These are phyloP conservation scores for Aphelenchoides fujianensis DNA, from an alignment of 1,140 invertebrate genomes.

Conservation along the genomic window DNA sequence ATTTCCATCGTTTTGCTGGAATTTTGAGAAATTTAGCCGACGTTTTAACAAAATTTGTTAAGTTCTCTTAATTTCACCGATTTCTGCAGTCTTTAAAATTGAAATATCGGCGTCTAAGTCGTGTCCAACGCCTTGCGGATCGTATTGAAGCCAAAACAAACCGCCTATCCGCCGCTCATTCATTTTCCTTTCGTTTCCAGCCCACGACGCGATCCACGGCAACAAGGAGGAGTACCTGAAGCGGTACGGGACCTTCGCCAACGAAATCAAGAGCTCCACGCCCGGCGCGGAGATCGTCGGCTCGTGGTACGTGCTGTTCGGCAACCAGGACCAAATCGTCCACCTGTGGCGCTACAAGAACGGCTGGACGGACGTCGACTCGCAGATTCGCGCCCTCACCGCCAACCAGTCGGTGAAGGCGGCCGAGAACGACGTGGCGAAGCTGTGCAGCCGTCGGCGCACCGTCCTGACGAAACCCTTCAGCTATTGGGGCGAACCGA, in stretches of 20 bases:
- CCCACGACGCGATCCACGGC: slow-evolving; percentile 51
- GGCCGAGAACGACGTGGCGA: slow-evolving; percentile 50
- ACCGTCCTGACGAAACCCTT: slow-evolving; percentile 50
- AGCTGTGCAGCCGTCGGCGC: slow-evolving; percentile 44
- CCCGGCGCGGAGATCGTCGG: slow-evolving; percentile 52
- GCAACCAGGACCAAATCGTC: slow-evolving; percentile 61
- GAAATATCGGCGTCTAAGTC: background rate
- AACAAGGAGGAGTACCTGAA: slow-evolving; percentile 43
- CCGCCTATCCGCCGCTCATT: too few relatives aligned
- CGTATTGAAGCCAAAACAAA: background rate
- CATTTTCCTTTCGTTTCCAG: slow-evolving; percentile 37
- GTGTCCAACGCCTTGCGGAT: background rate
- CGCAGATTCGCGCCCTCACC: slow-evolving; percentile 30
- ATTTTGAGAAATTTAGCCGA: too few relatives aligned
- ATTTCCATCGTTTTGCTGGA: background rate
- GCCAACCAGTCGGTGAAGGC: slow-evolving; percentile 31
- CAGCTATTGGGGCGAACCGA: slow-evolving; percentile 61
- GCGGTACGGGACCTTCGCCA: slow-evolving; percentile 47
- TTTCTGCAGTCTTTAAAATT: slow-evolving; percentile 18
- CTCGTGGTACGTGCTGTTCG: slow-evolving; percentile 55
- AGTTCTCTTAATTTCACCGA: background rate
- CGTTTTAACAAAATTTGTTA: too few relatives aligned
- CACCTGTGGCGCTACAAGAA: slow-evolving; percentile 59
- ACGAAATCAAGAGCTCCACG: slow-evolving; percentile 29
- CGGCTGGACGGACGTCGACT: slow-evolving; percentile 51